Percentiles rank a stretch among this genome's conserved stretches.
phyloP scores from a whole-genome alignment of 2,797 vertebrate genomes.

The Limnodromus scolopaceus region DNA sequence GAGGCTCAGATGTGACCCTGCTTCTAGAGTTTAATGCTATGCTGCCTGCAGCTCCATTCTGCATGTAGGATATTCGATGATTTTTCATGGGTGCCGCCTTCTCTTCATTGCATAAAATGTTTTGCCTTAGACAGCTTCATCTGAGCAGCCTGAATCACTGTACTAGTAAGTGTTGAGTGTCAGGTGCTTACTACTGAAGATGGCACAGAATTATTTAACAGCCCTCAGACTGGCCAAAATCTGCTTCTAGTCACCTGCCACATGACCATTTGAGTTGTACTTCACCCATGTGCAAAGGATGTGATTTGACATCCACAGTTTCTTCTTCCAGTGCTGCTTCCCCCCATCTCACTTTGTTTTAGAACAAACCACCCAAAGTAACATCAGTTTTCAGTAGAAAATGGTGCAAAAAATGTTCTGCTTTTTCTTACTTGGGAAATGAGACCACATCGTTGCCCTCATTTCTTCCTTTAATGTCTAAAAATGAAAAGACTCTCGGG shows the following conservation, averaged over 20 bases:
- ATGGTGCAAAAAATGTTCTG: neutral
- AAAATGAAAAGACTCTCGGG: neutral
- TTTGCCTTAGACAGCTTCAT: neutral
- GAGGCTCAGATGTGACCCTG: neutral
- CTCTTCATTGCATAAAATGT: neutral
- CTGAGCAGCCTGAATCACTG: neutral
- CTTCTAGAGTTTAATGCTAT: neutral
- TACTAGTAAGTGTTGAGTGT: fast-evolving
- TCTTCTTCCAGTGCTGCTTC: neutral
- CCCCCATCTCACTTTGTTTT: fast-evolving
- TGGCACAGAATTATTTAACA: neutral
- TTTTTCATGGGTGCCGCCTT: neutral
- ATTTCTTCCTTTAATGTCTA: neutral
- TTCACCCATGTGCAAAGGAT: neutral
- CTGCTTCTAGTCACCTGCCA: neutral
- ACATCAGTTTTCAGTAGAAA: fast-evolving
- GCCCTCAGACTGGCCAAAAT: neutral
- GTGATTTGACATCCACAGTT: neutral
- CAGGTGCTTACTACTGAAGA: neutral
- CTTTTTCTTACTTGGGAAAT: neutral
- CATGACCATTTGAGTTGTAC: neutral
- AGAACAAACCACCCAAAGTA: neutral
- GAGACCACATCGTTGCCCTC: neutral
- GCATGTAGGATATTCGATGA: neutral
- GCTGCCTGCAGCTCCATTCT: neutral